Evolutionary conservation across 92 coral and sea anemone genomes (phyloP), one percentile per base, ranked within the genome.

Genomic region (Phenganax marumi): DNA sequence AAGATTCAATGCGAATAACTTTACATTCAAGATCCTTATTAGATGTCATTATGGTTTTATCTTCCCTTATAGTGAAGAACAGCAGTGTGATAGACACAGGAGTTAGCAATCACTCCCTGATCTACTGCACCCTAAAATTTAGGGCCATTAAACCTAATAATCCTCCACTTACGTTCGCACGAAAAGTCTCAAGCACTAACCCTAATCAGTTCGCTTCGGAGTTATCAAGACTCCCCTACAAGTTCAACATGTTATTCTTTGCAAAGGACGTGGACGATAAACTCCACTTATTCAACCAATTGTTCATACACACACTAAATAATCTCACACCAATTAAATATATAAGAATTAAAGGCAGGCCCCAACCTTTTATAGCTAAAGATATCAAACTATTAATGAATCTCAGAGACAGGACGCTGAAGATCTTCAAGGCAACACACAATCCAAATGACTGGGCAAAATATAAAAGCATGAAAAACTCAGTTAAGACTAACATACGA

Each of bases 211-310:
- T 76, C 60, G 56, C 52, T 43, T 55, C 80, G 62, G 64, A 73
- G n/a, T 17, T 66, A 50, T 76, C 62, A n/a, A 83, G 66, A 63
- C 74, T 74, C 55, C 58, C 86, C 24, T n/a, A n/a, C n/a, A n/a
- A n/a, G n/a, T 74, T 82, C 81, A 12, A 57, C 53, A 72, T 70
- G 47, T 80, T 66, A 68, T n/a, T 39, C 10, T 70, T 83, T 21
- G 76, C 76, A 52, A 82, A 62, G 75, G 90, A 87, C 72, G 87
- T 68, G 22, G 83, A 82, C 76, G 65, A 83, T 68, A 87, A 56
- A 76, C 68, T 87, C n/a, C 72, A 87, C 63, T 54, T 81, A 73
- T 81, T 86, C 57, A 86, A 81, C 63, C 70, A 81, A 49, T 12
- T 49, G 50, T 84, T 84, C 49, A 66, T 84, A 39, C 12, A 56